Percentiles rank a stretch among this genome's conserved stretches.
Conservation (phyloP, 2,888 invertebrate genomes). For the Taenaris catops region DNA sequence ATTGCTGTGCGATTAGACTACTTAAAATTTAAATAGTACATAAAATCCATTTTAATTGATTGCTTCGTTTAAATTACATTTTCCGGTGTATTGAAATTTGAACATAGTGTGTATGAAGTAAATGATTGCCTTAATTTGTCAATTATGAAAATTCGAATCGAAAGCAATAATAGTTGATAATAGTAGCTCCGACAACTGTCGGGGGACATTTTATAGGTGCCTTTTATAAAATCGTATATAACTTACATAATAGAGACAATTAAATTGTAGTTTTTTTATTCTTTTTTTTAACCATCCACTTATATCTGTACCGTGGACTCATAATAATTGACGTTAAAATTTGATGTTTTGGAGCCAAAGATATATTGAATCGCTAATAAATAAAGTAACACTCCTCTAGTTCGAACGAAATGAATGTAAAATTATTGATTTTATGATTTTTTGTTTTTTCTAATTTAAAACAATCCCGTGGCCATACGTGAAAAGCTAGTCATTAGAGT, state of each 20-base stretch:
- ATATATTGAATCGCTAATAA: too few species aligned
- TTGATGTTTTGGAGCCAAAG: constrained; percentile 34
- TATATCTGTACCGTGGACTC: constrained; percentile 42
- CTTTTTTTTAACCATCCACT: constrained; percentile 66
- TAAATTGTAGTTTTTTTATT: constrained; percentile 51
- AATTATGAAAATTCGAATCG: constrained; percentile 38
- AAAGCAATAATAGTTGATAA: constrained; percentile 46
- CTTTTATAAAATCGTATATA: constrained; percentile 67
- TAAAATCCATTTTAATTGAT: not conserved
- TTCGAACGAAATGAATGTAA: too few species aligned
- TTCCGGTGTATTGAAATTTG: not conserved
- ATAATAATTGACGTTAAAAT: constrained; percentile 7
- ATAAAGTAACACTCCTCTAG: too few species aligned
- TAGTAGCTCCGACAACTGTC: constrained; percentile 59
- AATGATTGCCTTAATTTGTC: constrained; percentile 26
- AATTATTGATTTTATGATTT: too few species aligned
- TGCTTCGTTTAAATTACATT: constrained; percentile 1
- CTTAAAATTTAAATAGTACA: not conserved
- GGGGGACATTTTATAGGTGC: constrained; percentile 74
- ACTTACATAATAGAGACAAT: constrained; percentile 52
- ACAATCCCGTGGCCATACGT: constrained; percentile 70
- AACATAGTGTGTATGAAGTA: not conserved
- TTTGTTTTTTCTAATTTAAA: too few species aligned
- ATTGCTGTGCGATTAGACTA: constrained; percentile 4
- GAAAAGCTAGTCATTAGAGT: constrained; percentile 76